These are phyloP conservation scores for Thera britannica DNA, from an alignment of 2,888 invertebrate species.

Conservation along the genomic window DNA sequence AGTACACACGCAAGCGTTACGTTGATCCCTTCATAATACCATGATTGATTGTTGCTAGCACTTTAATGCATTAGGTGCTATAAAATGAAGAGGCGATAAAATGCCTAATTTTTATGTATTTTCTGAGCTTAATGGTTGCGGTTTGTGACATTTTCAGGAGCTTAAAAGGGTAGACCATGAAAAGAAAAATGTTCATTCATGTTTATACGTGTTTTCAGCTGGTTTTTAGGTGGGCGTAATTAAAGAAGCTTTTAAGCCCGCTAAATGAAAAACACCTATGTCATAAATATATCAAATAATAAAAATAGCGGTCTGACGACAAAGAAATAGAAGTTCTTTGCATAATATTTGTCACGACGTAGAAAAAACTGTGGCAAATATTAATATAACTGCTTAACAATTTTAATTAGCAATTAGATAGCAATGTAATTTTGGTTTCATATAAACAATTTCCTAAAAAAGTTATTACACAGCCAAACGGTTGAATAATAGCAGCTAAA, in stretches of 20 bases:
- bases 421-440: not conserved
- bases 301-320: too few species aligned
- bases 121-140: constrained; percentile 22
- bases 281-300: too few species aligned
- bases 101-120: constrained; percentile 34
- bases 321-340: too few species aligned
- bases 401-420: not conserved
- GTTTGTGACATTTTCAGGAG: constrained; percentile 22
- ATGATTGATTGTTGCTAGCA: constrained; percentile 75
- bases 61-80: constrained; percentile 63
- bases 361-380: too few species aligned
- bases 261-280: too few species aligned
- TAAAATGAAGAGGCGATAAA: constrained; percentile 54
- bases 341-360: too few species aligned
- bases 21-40: constrained; percentile 67
- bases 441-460: constrained; percentile 6
- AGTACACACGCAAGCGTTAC: constrained; percentile 66
- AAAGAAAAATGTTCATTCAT: not conserved
- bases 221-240: too few species aligned
- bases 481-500: constrained; percentile 10
- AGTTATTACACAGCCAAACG: not conserved
- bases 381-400: too few species aligned
- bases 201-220: not conserved
- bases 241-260: too few species aligned
- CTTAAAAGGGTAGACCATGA: constrained; percentile 1